phyloP scores from a whole-genome alignment of 2,797 vertebrate species.

The Eurystomus glaucurus region DNA sequence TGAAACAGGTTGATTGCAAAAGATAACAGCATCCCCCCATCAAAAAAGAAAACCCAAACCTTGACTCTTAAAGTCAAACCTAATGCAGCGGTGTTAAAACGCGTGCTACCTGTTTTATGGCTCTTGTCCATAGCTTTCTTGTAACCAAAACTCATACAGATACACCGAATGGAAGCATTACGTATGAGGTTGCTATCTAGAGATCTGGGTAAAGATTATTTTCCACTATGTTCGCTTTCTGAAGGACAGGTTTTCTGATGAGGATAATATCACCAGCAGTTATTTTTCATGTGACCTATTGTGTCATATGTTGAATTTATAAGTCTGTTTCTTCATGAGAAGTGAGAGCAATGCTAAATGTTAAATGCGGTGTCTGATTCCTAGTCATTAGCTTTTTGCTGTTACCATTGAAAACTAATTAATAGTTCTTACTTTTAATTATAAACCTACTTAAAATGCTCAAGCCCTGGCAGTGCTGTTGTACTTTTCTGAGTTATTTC shows the following conservation, averaged over 20 bases:
- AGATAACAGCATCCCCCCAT: background rate
- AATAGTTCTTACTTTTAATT: background rate
- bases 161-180: accelerated
- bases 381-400: background rate
- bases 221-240: background rate
- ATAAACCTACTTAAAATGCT: background rate
- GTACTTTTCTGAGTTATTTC: background rate
- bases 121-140: background rate
- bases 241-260: background rate
- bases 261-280: background rate
- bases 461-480: background rate
- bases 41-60: background rate
- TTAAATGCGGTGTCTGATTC: background rate
- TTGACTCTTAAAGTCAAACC: background rate
- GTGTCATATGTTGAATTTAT: background rate
- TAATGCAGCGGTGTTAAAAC: accelerated
- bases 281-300: background rate
- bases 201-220: background rate
- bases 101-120: background rate
- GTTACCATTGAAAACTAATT: conserved; percentile 21
- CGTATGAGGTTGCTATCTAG: accelerated
- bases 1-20: background rate
- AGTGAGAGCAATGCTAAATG: background rate
- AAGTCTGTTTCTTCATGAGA: background rate
- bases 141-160: background rate